Evolutionary conservation across 2,113 vertebrate genomes (phyloP), one percentile per base, ranked within the genome.

Genomic region (Sciurus niger): DNA sequence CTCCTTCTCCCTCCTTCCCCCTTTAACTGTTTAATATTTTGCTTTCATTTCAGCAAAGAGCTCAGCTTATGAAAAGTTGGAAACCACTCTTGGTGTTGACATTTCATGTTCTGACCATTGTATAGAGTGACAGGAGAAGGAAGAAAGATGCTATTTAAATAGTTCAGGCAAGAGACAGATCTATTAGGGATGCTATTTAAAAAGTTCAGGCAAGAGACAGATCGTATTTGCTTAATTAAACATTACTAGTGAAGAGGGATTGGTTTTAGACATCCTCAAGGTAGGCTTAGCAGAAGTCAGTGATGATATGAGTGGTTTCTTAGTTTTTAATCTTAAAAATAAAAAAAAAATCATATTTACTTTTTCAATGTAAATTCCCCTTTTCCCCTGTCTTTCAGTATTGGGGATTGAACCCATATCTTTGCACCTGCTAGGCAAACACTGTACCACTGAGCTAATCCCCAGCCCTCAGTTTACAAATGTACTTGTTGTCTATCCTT

Each of bases 311-410:
- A 40, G 40, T 40, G 40, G 40, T 73, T 16, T 65, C 4, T 51
- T 74, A 8, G 24, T 90, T 84, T 96, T 63, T 37, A 67, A 87
- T 53, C 40, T 85, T 82, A 80, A 90, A 72, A 80, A 40, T 40
- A 40, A 40, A 40, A 40, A n/a, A 40, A 16, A 37, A 93, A 68
- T 51, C 72, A 43, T 79, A 78, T 93, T 40, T 95, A 65, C 40
- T 25, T 94, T 37, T 79, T 83, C 48, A 67, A 43, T 58, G 37
- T 78, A 18, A 77, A n/a, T 46, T 34, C 82, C 43, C 16, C 5
- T n/a, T 90, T 76, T 25, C 22, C 55, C 17, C 55, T 6, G 20
- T 58, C 7, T 60, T 55, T 60, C 8, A 60, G 22, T 60, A 60
- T 22, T 60, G 8, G 22, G 9, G 58, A 60, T 60, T 24, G 20